Base-by-base conservation (phyloP, 2,888 invertebrate species). In the Hemistola chrysoprasaria region DNA sequence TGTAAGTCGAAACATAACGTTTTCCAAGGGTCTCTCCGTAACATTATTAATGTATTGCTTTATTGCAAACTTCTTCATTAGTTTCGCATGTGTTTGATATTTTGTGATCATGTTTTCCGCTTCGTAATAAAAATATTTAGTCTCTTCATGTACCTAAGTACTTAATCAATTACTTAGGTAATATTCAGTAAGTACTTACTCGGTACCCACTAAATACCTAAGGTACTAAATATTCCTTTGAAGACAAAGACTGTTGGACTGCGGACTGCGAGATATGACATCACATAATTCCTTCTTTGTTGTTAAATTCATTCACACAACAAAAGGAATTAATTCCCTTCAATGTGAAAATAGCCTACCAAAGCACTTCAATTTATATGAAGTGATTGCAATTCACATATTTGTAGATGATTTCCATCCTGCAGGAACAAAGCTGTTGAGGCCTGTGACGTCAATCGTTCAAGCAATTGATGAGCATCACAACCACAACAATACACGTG, bases 371-470 rank as follows among this genome's bases (percentile, higher is more conserved):
- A 26, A 25, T 20, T 26, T 6, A 11, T 2, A n/a, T 24, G 28
- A 9, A 0, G 20, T 16, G 22, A 22, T 31, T 35, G 31, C 11
- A 28, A 7, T 7, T 28, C 16, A 24, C 6, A 9, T 25, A 24
- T 9, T 23, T 36, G 9, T 1, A 21, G 6, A 30, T 11, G 35
- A 31, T 20, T 20, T 40, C 30, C 38, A 39, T 39, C 22, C 20
- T 4, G 20, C 8, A 38, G 30, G 24, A 40, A 42, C 26, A 34
- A 20, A 41, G 20, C 39, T 11, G 20, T 25, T 39, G 26, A 24
- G 35, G 8, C 36, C 41, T 16, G 23, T 45, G 45, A 45, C 47
- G 42, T 43, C 42, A 47, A 31, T 29, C 11, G 16, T 11, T 8
- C 25, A 21, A 3, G 21, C 31, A 21, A 32, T 26, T 39, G 25